These are phyloP conservation scores for Beroe ovata DNA, from an alignment of 37 sponge, comb jelly and placozoan genomes.

Conservation along the genomic window DNA sequence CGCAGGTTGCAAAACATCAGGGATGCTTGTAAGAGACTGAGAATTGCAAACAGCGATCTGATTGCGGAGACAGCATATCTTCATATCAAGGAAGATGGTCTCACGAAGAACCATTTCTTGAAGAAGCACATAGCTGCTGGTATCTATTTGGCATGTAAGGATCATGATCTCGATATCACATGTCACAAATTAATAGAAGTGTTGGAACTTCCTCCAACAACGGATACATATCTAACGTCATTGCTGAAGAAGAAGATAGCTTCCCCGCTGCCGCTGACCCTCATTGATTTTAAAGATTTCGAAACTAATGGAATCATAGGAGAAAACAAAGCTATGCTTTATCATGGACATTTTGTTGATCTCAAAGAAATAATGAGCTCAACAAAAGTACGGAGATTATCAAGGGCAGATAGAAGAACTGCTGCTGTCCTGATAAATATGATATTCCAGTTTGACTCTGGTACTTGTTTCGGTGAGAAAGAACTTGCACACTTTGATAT, in stretches of 20 bases:
- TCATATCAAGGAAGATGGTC: background rate
- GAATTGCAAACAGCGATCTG: background rate
- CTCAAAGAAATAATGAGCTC: background rate
- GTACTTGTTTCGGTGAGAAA: background rate
- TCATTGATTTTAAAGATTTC: background rate
- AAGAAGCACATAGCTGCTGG: background rate
- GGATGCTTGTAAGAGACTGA: background rate
- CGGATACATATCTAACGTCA: background rate
- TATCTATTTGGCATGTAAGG: background rate
- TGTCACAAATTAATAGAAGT: background rate
- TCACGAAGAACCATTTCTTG: background rate
- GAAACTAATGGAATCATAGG: background rate
- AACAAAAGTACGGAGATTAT: background rate
- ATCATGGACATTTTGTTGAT: background rate
- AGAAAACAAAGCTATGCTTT: background rate
- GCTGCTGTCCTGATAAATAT: background rate
- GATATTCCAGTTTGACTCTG: background rate
- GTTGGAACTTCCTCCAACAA: background rate
- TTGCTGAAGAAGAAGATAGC: background rate
- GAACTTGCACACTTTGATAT: background rate
- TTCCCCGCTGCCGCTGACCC: background rate
- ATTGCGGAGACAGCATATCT: background rate
- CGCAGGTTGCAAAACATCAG: background rate
- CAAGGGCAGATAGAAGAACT: background rate
- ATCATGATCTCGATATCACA: background rate